Percentiles rank a stretch among this genome's conserved stretches.
phyloP scores from a whole-genome alignment of 2,797 vertebrate genomes.

The Tapera naevia region DNA sequence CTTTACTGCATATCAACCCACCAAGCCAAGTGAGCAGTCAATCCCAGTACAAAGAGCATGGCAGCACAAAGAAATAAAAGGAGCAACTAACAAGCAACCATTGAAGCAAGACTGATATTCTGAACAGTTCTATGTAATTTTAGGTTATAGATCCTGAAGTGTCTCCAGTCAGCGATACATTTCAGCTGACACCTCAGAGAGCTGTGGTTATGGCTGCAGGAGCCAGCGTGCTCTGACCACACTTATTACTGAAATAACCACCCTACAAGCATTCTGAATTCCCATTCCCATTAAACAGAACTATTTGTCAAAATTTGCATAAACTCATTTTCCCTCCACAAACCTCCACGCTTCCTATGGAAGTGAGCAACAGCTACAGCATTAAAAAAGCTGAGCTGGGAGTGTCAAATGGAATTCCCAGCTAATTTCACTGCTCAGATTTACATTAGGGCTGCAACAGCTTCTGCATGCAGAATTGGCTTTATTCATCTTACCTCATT shows the following conservation, averaged over 20 bases:
- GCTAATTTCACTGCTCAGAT: not conserved
- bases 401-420: not conserved
- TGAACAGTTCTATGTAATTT: not conserved
- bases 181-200: not conserved
- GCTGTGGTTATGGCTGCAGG: not conserved
- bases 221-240: not conserved
- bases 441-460: not conserved
- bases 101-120: not conserved
- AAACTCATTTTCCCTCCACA: not conserved
- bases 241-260: not conserved
- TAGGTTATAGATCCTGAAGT: not conserved
- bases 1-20: not conserved
- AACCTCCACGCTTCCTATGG: not conserved
- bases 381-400: not conserved
- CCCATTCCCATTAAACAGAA: not conserved
- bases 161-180: not conserved
- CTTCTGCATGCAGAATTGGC: not conserved
- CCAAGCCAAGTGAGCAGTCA: not conserved
- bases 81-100: not conserved
- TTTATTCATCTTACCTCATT: slow-evolving; percentile 85
- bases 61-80: not conserved
- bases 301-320: not conserved
- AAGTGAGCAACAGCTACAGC: not conserved
- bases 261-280: not conserved
- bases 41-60: not conserved